phyloP scores from a whole-genome alignment of 2,113 vertebrate genomes.

The Microcebus tavaratra region DNA sequence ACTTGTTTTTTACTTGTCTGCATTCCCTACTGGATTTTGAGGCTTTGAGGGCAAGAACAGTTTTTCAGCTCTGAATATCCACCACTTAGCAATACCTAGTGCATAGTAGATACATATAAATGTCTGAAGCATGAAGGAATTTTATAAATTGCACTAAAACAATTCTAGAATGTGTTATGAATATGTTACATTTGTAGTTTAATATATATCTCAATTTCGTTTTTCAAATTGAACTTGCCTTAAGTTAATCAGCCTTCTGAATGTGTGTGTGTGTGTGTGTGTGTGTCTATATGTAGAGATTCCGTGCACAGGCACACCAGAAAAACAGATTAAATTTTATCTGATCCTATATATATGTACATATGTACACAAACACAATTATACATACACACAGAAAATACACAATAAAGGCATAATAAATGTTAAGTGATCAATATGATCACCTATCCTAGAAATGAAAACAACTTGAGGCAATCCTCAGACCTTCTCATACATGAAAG shows the following conservation, averaged over 20 bases:
- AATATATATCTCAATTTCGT: not conserved
- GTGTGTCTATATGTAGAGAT: not conserved
- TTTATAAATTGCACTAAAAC: slow-evolving; percentile 45
- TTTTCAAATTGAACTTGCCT: not conserved
- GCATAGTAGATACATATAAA: not conserved
- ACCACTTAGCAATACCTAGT: not conserved
- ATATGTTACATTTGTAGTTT: not conserved
- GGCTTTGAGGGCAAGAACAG: not conserved
- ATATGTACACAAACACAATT: not conserved
- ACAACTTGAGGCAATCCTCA: not conserved
- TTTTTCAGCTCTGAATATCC: not conserved
- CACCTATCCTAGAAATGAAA: not conserved
- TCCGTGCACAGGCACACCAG: not conserved
- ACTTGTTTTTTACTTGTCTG: not conserved
- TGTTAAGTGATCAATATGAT: not conserved
- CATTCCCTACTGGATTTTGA: not conserved
- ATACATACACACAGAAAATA: not conserved
- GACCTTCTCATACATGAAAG: not conserved
- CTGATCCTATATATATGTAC: too few relatives aligned
- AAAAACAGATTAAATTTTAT: not conserved
- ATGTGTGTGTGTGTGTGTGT: not conserved
- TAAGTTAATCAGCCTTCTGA: not conserved
- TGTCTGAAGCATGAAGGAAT: not conserved
- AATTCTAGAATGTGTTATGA: not conserved
- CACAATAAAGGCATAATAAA: not conserved